Conservation (phyloP, 2,888 invertebrate species). For the Halictus quadricinctus region DNA sequence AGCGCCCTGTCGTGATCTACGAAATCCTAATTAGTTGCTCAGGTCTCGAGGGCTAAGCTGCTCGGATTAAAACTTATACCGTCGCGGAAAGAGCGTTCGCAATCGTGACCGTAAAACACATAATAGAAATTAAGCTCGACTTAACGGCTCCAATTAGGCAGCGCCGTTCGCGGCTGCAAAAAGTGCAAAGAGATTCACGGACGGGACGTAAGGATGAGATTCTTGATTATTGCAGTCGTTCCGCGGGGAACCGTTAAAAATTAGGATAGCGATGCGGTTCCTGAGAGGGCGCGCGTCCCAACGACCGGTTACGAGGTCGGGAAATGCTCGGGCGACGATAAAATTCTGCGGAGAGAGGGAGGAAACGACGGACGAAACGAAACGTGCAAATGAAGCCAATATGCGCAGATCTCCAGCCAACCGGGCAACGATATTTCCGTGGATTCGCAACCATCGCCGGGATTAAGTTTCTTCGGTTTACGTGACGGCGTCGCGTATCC, state of each 20-base stretch:
- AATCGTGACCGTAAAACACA: neutral
- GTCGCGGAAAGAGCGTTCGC: neutral
- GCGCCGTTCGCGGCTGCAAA: neutral
- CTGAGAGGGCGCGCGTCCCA: conserved; percentile 19
- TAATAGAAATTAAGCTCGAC: conserved; percentile 11
- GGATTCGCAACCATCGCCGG: conserved; percentile 69
- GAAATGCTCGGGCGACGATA: conserved; percentile 65
- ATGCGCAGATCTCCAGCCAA: conserved; percentile 75
- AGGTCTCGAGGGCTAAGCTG: neutral
- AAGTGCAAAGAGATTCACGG: neutral
- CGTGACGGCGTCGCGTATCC: conserved; percentile 22
- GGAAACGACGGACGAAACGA: conserved; percentile 74
- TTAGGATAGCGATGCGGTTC: conserved; percentile 44
- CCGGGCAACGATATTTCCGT: conserved; percentile 76
- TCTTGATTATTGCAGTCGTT: conserved; percentile 16
- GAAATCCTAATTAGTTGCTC: neutral
- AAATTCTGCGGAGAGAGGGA: conserved; percentile 62
- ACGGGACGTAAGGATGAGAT: neutral
- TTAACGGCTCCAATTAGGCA: conserved; percentile 17
- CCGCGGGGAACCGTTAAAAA: conserved; percentile 47
- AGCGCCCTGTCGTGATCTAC: neutral
- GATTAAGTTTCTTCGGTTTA: conserved; percentile 75
- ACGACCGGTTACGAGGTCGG: conserved; percentile 26
- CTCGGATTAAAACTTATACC: neutral
- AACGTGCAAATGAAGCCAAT: conserved; percentile 82